Conservation (phyloP, 2,888 invertebrate genomes). For the Leucozona laternaria region DNA sequence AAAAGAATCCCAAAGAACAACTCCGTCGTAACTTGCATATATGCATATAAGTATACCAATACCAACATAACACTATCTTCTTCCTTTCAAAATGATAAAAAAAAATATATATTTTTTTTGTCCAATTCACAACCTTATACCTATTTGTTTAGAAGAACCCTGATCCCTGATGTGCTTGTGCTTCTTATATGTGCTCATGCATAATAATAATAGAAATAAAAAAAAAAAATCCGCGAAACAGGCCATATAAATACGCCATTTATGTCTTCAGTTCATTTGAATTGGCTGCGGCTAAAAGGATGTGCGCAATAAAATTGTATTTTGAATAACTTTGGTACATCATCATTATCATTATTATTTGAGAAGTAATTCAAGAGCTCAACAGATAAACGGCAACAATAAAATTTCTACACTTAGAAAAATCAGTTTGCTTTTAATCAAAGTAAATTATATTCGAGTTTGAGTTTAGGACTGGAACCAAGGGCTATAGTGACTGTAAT, state of each 20-base stretch:
- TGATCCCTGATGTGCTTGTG: constrained; percentile 31
- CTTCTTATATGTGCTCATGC: constrained; percentile 42
- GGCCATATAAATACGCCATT: constrained; percentile 45
- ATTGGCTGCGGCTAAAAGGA: constrained; percentile 53
- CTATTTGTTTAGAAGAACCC: constrained; percentile 22
- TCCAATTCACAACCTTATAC: constrained; percentile 45
- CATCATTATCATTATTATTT: constrained; percentile 45
- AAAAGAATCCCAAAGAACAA: constrained; percentile 22
- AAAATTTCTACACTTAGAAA: neutral
- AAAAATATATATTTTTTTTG: neutral
- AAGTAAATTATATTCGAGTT: too few species aligned
- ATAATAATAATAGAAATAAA: constrained; percentile 30
- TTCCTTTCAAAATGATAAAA: constrained; percentile 11
- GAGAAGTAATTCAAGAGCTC: constrained; percentile 1
- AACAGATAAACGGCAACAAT: neutral
- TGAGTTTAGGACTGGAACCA: too few species aligned
- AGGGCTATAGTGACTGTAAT: too few species aligned
- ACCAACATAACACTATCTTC: constrained; percentile 43
- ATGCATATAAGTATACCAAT: too few species aligned
- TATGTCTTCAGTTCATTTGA: constrained; percentile 29
- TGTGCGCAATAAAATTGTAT: constrained; percentile 63
- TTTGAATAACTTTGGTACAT: constrained; percentile 59
- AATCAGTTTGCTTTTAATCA: neutral
- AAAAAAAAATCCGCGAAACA: constrained; percentile 40
- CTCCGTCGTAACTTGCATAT: constrained; percentile 43